Base-by-base conservation (phyloP, 2,113 vertebrate genomes). In the Onychostruthus taczanowskii region DNA sequence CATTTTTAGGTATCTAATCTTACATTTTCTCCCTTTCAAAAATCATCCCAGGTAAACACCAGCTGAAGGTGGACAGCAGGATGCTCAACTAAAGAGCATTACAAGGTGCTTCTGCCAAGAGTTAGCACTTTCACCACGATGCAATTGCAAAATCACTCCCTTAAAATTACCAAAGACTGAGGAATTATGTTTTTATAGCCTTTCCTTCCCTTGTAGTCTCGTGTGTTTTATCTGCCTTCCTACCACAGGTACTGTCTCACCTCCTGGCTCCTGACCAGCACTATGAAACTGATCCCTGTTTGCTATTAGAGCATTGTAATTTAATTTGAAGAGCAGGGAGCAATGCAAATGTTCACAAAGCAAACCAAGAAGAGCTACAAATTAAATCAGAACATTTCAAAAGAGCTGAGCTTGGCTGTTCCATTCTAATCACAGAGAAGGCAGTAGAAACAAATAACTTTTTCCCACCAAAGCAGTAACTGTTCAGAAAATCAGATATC, bases 171-270 rank as follows among this genome's bases (percentile, higher is more conserved):
- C 3, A 2, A 11, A 46, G 9, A 39, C 16, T 31, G 18, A 66
- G 30, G 70, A 79, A 62, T 66, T 6, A 43, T 7, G 11, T 4
- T 58, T 79, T 58, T 28, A 35, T 35, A 33, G 6, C 30, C 39
- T 74, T 66, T 85, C 74, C 27, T 74, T 74, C 41, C 17, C 10
- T 10, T 79, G 31, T 15, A 41, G 41, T 12, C 49, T 21, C 5
- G 10, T 13, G 12, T 12, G 35, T 39, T 62, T 86, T 11, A 33
- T 35, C 49, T 70, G 7, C n/a, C 33, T 50, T 31, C 41, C 35
- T 49, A 7, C 1, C 3, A 62, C 39, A 39, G 7, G 0, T 7
- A 6, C 22, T 22, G 18, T 10, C 27, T 50, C 61, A n/a, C 13
- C 27, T 67, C n/a, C 62, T 47, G 43, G 31, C 19, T 63, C 63